These are phyloP conservation scores for Sinosuthora webbiana DNA, from an alignment of 2,113 vertebrate genomes.

Conservation along the genomic window DNA sequence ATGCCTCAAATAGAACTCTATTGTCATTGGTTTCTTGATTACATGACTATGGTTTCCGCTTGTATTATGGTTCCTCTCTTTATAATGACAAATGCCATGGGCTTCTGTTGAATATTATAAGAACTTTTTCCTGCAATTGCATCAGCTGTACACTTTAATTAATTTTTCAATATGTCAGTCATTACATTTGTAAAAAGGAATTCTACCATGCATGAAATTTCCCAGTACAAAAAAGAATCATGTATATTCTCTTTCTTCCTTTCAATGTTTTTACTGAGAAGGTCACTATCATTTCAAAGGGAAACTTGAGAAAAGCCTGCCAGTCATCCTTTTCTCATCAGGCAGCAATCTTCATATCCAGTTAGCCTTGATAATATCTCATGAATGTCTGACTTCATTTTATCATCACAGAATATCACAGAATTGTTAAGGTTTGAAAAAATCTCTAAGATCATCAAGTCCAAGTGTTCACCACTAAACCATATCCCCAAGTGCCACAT, in stretches of 20 bases:
- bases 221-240: not conserved
- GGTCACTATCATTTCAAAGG: not conserved
- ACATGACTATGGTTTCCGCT: not conserved
- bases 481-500: not conserved
- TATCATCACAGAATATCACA: not conserved
- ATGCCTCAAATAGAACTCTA: slow-evolving; percentile 41
- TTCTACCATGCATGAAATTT: not conserved
- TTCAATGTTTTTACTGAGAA: not conserved
- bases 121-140: not conserved
- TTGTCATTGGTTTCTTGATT: slow-evolving; percentile 52
- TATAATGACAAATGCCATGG: not conserved
- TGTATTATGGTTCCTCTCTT: not conserved
- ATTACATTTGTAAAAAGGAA: not conserved
- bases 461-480: not conserved
- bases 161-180: not conserved
- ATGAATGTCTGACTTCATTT: not conserved
- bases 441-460: not conserved
- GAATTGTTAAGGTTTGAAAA: not conserved
- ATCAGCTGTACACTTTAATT: slow-evolving; percentile 12
- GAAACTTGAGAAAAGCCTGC: not conserved
- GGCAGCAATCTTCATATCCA: not conserved
- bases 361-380: not conserved
- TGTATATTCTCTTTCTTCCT: not conserved
- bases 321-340: not conserved
- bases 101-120: not conserved